Base-by-base conservation (phyloP, 2,888 invertebrate genomes). In the Endomychus coccineus region DNA sequence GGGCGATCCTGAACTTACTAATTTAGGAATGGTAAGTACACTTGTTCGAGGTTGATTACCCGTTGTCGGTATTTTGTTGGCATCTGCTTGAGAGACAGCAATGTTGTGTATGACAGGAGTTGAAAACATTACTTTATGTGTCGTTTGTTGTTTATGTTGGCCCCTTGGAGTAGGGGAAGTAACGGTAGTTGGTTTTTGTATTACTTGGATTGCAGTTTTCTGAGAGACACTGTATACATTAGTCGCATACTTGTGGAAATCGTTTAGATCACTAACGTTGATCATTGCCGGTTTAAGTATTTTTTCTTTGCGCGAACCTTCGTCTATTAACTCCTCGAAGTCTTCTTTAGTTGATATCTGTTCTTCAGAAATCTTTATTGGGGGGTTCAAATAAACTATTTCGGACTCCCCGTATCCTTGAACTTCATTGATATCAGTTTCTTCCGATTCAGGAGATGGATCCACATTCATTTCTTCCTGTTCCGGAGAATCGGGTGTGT, bases 301-400 rank as follows among this genome's bases (percentile, higher is more conserved):
- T 39, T 62, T 60, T 22, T 77, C 75, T 42, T 74, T 73, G 1
- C 72, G 68, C 40, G 73, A 73, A 1, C 75, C 76, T 46, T 75
- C 73, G 46, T 78, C 78, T 22, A 78, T 79, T 12, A 78, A 58
- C 44, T 77, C 75, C 50, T 78, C 78, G 49, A 78, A 78, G 54
- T 79, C 78, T 59, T 78, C 78, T 46, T 76, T 75, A 0, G 78
- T 77, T 0, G 75, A 73, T 40, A 78, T 73, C 44, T 74, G 73
- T 49, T 77, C 77, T 48, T 78, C 77, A 0, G 77, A 76, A 1
- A 77, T 75, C 48, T 75, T 76, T 0, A 69, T 67, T 11, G 67
- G 69, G 1, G 75, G 71, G 54, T 78, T 77, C 1, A 78, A 73
- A 3, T 78, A 71, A 0, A 80, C 75, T 16, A 78, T 74, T 46